phyloP scores from a whole-genome alignment of 2,797 vertebrate genomes.

The Leptodactylus fallax region DNA sequence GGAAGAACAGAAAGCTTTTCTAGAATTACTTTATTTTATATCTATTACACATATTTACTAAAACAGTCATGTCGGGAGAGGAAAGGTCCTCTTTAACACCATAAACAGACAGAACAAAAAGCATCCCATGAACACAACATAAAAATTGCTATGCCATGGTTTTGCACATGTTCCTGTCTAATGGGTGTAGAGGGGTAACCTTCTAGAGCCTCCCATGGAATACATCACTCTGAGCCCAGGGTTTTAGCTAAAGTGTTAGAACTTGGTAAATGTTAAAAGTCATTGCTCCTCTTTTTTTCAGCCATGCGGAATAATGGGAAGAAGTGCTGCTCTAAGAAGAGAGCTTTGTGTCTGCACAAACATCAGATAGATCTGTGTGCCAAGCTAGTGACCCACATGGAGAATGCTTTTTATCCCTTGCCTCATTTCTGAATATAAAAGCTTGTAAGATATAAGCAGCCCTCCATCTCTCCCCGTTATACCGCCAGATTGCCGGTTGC shows the following conservation, averaged over 20 bases:
- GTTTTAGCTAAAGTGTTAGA: constrained; percentile 45
- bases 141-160: too few relatives aligned
- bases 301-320: constrained; percentile 55
- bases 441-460: constrained; percentile 39
- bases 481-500: constrained; percentile 42
- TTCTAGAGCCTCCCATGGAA: constrained; percentile 1
- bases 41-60: not conserved
- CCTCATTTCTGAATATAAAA: constrained; percentile 51
- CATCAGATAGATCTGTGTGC: constrained; percentile 46
- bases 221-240: not conserved
- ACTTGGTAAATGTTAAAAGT: constrained; percentile 61
- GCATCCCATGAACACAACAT: not conserved
- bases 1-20: too few relatives aligned
- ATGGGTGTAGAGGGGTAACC: not conserved
- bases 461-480: not conserved
- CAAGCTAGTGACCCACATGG: constrained; percentile 60
- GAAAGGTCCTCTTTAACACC: not conserved
- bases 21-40: too few relatives aligned
- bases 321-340: constrained; percentile 53
- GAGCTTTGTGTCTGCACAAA: constrained; percentile 46
- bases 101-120: not conserved
- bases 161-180: not conserved
- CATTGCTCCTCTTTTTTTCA: constrained; percentile 48
- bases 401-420: constrained; percentile 50
- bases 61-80: not conserved